Base-by-base conservation (phyloP, 2,797 vertebrate genomes). In the Rhincodon typus region DNA sequence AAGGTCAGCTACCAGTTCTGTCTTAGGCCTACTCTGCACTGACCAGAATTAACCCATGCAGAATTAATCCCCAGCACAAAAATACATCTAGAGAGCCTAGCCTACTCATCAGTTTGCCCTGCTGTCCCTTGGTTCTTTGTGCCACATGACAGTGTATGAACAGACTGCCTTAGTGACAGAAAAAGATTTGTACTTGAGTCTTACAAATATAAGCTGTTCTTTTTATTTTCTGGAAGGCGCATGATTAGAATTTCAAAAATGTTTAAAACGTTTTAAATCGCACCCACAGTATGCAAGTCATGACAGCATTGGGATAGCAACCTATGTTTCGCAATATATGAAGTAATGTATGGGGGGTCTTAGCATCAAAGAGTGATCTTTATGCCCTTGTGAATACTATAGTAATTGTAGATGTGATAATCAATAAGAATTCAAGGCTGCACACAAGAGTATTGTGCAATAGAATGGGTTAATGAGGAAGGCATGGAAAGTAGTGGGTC, bases 401-500 rank as follows among this genome's bases (percentile, higher is more conserved):
- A 6, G 17, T 62, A 4, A 90, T 62, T 62, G 87, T 66, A n/a
- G 30, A 90, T 4, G 30, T 90, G 30, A 30, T 62, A n/a, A 66
- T 90, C 27, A 34, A 62, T 34, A 90, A 90, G 87, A 90, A n/a
- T 90, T 62, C 12, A 66, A 15, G n/a, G 34, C 30, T n/a, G 57
- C 4, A 15, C 53, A 25, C 67, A 42, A 67, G 10, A 42, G 13
- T 42, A 38, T n/a, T 15, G 57, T 23, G 19, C n/a, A 69, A 4
- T 13, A 42, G 90, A 67, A 93, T 69, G 90, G 90, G 90, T 93
- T 93, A 93, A 96, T 96, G 96, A 97, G 96, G 96, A 96, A 96
- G 96, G 96, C 3, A 53, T 96, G 96, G n/a, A 2, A 96, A 97
- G 97, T 97, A 97, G 97, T 4, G 96, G 97, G 97, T 97, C 97